Base-by-base conservation (phyloP, 2,113 vertebrate species). In the Vombatus ursinus region DNA sequence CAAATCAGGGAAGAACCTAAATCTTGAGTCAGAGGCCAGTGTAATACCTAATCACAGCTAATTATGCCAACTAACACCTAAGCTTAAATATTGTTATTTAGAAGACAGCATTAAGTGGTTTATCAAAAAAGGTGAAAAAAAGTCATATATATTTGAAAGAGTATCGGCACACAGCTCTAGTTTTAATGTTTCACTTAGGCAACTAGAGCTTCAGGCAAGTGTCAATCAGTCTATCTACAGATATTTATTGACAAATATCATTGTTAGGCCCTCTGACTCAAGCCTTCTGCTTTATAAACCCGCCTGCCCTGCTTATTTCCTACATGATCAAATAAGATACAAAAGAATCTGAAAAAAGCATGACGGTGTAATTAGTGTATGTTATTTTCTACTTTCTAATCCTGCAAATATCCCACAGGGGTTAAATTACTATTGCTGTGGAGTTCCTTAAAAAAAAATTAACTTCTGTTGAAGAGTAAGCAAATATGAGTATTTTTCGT, bases 31-130 rank as follows among this genome's bases (percentile, higher is more conserved):
- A 77, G 23, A 12, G 49, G 26, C 52, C 44, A 93, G 51, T 96
- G 54, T 31, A 91, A 2, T 28, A 93, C 25, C 51, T 26, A 51
- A 44, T 84, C 44, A 84, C 16, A 94, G 22, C n/a, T 93, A 96
- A 89, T 95, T 44, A 51, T 91, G 23, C 77, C 94, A 97, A 91
- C 7, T 91, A 94, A 97, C 95, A 96, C 47, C 3, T 61, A 61
- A 93, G 31, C 84, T 95, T 50, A 96, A 96, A 95, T 4, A 50
- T 25, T 57, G 14, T 50, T 94, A 84, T 89, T 57, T 90, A 92
- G 84, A 93, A 53, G 10, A 95, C 95, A 94, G 11, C 94, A 10
- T 0, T 91, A 26, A 95, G 14, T 77, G 12, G 3, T 19, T 77
- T 77, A 37, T 12, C 37, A 90, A 68, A 11, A 94, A 14, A 57